Conservation (phyloP, 2,797 vertebrate genomes). For the Poecilia velifera region DNA sequence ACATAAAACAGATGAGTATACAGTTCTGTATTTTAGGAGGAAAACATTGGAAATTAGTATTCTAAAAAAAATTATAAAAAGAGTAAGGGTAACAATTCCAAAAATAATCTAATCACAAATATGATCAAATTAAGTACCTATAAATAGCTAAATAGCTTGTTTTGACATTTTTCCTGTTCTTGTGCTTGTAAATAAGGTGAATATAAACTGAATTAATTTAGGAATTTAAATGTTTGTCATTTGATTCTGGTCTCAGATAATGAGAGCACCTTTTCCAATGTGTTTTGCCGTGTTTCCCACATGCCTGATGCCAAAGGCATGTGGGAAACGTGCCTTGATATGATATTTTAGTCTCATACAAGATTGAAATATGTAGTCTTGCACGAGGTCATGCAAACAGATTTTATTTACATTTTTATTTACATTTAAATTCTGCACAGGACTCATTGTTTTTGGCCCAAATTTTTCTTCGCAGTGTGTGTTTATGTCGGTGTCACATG, state of each 20-base stretch:
- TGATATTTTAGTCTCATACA: too few species aligned
- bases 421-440: not conserved
- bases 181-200: not conserved
- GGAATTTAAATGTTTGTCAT: not conserved
- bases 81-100: not conserved
- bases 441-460: not conserved
- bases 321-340: too few species aligned
- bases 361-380: not conserved
- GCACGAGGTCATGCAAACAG: not conserved
- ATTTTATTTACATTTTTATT: not conserved
- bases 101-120: not conserved
- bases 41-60: not conserved
- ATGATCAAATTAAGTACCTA: not conserved
- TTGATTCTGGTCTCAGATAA: not conserved
- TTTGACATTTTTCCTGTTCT: not conserved
- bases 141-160: not conserved
- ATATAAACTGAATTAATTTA: not conserved
- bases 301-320: not conserved
- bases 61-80: not conserved
- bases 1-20: not conserved
- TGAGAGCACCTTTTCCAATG: not conserved
- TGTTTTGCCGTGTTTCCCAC: not conserved
- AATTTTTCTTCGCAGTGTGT: not conserved
- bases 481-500: slow-evolving; percentile 17
- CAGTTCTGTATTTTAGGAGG: not conserved